Percentiles rank a stretch among this genome's conserved stretches.
These are phyloP conservation scores for Sturnus vulgaris DNA, from an alignment of 2,113 vertebrate genomes.

Conservation along the genomic window DNA sequence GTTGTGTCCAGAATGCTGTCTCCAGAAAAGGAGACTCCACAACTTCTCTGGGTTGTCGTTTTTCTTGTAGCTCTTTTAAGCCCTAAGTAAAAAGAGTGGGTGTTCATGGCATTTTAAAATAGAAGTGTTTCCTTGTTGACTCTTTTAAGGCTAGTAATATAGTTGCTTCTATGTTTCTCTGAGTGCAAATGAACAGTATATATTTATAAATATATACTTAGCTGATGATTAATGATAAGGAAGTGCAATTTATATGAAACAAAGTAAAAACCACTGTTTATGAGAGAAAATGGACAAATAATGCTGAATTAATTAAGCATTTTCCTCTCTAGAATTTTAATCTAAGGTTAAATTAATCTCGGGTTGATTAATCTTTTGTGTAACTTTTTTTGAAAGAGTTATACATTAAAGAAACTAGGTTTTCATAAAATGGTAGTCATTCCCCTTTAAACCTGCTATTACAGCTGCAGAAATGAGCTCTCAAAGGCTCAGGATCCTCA, in stretches of 20 bases:
- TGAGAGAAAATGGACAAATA: neutral
- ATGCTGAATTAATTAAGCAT: neutral
- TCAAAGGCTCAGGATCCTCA: neutral
- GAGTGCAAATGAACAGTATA: neutral
- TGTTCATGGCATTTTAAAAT: neutral
- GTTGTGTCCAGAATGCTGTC: neutral
- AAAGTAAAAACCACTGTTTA: neutral
- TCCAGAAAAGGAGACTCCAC: neutral
- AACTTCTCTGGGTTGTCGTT: accelerated
- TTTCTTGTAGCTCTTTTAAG: neutral
- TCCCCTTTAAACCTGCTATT: neutral
- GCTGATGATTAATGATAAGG: neutral
- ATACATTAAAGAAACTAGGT: neutral
- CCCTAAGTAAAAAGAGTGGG: neutral
- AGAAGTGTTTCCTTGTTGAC: neutral
- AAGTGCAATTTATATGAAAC: neutral
- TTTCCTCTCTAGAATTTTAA: neutral
- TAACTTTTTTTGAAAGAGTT: neutral
- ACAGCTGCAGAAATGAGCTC: neutral
- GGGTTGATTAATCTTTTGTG: neutral
- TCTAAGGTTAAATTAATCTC: neutral
- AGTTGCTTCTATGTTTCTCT: neutral
- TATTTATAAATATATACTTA: neutral
- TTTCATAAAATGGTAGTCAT: neutral
- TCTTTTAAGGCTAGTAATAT: neutral